phyloP scores from a whole-genome alignment of 2,113 vertebrate species.

The Sorex fumeus region DNA sequence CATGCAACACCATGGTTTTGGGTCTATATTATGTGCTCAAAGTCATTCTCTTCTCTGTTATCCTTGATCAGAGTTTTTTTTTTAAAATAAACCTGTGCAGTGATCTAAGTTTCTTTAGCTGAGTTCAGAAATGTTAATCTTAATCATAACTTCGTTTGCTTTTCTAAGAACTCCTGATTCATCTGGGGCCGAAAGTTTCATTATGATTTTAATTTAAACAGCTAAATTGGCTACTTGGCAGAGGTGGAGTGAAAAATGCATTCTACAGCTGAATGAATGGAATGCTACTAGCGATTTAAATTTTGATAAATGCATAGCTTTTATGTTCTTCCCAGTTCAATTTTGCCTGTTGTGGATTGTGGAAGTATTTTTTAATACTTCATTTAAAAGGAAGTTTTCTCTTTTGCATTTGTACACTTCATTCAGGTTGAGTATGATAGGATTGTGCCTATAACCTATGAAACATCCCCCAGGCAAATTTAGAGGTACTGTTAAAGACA shows the following conservation, averaged over 20 bases:
- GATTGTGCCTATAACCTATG: background rate
- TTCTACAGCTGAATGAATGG: constrained; percentile 49
- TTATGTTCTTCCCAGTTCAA: constrained; percentile 40
- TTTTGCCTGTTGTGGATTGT: constrained; percentile 59
- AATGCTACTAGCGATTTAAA: constrained; percentile 75
- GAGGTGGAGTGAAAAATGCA: constrained; percentile 65
- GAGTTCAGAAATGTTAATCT: constrained; percentile 82
- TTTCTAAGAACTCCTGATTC: constrained; percentile 73
- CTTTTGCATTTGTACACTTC: constrained; percentile 64
- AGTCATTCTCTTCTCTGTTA: background rate
- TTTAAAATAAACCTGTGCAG: constrained; percentile 26
- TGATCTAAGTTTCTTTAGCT: constrained; percentile 21
- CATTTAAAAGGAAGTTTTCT: constrained; percentile 65
- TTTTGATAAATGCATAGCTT: constrained; percentile 70
- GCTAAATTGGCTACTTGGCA: constrained; percentile 73
- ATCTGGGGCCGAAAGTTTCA: constrained; percentile 77
- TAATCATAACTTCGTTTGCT: constrained; percentile 80
- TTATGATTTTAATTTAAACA: constrained; percentile 83
- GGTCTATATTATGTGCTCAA: background rate
- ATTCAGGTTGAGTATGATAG: background rate
- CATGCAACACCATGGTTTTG: background rate
- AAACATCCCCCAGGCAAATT: constrained; percentile 2
- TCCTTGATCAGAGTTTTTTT: constrained; percentile 45
- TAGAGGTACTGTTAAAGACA: constrained; percentile 63
- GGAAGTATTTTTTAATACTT: background rate